These are phyloP conservation scores for Keiferia lycopersicella DNA, from an alignment of 2,888 invertebrate genomes.

Conservation along the genomic window DNA sequence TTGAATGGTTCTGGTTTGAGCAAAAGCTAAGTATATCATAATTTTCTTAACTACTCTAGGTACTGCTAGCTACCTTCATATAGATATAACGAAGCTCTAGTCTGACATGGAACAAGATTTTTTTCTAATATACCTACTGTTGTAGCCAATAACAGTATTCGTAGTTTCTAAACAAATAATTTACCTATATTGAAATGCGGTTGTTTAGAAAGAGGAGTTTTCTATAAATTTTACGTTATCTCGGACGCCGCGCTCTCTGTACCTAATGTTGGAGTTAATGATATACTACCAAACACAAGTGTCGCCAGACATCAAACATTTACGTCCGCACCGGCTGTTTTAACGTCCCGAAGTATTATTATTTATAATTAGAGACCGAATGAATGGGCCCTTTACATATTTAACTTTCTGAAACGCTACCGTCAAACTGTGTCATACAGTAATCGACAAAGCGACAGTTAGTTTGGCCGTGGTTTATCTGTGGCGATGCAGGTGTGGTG, in stretches of 20 bases:
- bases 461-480: constrained; percentile 60
- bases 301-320: constrained; percentile 12
- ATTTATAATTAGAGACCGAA: constrained; percentile 12
- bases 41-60: too few species aligned
- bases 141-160: too few species aligned
- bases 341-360: constrained; percentile 12
- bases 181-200: not conserved
- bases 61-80: too few species aligned
- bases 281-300: constrained; percentile 11
- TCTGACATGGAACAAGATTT: too few species aligned
- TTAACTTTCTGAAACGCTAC: constrained; percentile 4
- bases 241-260: not conserved
- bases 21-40: too few species aligned
- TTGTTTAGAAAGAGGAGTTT: not conserved
- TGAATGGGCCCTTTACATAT: constrained; percentile 10
- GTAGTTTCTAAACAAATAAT: not conserved
- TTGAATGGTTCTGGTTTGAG: constrained; percentile 20
- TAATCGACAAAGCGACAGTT: constrained; percentile 65
- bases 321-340: constrained; percentile 5
- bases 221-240: not conserved
- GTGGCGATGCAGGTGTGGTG: constrained; percentile 72
- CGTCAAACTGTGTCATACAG: constrained; percentile 52
- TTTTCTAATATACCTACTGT: too few species aligned
- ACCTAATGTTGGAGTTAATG: not conserved
- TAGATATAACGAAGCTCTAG: too few species aligned